Evolutionary conservation across 2,113 vertebrate genomes (phyloP).

Genomic region (Gobius niger): DNA sequence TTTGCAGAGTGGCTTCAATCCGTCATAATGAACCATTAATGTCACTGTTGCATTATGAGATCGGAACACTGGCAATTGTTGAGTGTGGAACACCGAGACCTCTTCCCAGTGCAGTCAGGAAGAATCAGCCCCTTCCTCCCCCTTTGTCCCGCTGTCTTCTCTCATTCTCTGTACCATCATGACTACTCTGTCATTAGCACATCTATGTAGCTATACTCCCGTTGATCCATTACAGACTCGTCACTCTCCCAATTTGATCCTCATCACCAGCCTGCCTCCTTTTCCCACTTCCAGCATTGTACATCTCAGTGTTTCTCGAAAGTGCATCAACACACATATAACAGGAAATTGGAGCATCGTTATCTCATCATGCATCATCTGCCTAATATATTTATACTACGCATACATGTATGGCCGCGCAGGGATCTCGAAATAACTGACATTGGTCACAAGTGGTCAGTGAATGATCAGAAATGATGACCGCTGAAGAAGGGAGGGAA

Average conservation of each 20-base stretch:
- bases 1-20: constrained; percentile 6
- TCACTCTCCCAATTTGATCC: constrained; percentile 28
- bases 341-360: constrained; percentile 57
- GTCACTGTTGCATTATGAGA: constrained; percentile 51
- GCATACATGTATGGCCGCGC: neutral
- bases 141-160: constrained; percentile 40
- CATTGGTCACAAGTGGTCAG: constrained; percentile 30
- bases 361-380: constrained; percentile 37
- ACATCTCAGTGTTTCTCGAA: constrained; percentile 33
- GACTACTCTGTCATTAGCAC: neutral
- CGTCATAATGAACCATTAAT: constrained; percentile 61
- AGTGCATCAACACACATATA: constrained; percentile 30
- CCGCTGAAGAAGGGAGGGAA: constrained; percentile 8
- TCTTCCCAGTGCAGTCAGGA: constrained; percentile 37
- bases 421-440: constrained; percentile 24
- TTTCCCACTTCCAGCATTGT: constrained; percentile 32
- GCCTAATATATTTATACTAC: constrained; percentile 22
- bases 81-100: constrained; percentile 37
- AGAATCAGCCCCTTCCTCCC: constrained; percentile 39
- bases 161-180: constrained; percentile 28
- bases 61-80: constrained; percentile 43
- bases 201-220: constrained; percentile 1
- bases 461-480: constrained; percentile 22
- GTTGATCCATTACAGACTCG: constrained; percentile 36
- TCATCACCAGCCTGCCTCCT: neutral